A percentile compares a stretch with the other conserved stretches of the same genome.
Conservation (phyloP, 2,113 vertebrate species). For the Daphoenositta chrysoptera region DNA sequence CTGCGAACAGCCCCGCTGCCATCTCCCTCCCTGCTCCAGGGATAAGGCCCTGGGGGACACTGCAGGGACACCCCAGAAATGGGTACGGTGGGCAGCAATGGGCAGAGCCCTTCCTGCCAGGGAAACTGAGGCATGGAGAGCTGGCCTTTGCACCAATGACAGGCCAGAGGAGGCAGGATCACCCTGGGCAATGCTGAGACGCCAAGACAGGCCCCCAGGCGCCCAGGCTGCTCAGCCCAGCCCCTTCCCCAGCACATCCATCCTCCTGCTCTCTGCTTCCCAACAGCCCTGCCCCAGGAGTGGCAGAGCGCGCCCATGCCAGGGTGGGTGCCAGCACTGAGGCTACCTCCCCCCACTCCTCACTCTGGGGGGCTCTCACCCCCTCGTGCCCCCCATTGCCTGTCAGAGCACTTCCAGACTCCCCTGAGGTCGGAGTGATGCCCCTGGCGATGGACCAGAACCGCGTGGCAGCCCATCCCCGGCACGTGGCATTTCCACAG, state of each 20-base stretch:
- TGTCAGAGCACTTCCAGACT: neutral
- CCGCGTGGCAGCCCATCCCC: neutral
- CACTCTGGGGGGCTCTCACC: neutral
- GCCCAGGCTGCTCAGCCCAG: neutral
- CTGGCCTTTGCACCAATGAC: neutral
- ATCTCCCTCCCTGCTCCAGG: neutral
- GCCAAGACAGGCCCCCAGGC: neutral
- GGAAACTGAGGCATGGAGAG: neutral
- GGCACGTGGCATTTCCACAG: neutral
- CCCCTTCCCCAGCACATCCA: rapidly evolving
- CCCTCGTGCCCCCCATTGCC: neutral
- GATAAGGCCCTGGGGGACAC: rapidly evolving
- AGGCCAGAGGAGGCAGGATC: neutral
- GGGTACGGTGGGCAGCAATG: rapidly evolving
- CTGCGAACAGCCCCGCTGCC: neutral
- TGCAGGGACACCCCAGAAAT: rapidly evolving
- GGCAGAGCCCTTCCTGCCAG: neutral
- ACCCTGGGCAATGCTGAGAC: neutral
- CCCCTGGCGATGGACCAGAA: rapidly evolving
- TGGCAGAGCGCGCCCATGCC: neutral
- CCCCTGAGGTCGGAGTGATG: rapidly evolving
- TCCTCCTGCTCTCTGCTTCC: neutral
- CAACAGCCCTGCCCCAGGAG: neutral
- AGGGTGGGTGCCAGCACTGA: neutral
- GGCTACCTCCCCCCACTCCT: no score